Conservation (phyloP, 2,113 vertebrate species). For the Callorhinus ursinus region DNA sequence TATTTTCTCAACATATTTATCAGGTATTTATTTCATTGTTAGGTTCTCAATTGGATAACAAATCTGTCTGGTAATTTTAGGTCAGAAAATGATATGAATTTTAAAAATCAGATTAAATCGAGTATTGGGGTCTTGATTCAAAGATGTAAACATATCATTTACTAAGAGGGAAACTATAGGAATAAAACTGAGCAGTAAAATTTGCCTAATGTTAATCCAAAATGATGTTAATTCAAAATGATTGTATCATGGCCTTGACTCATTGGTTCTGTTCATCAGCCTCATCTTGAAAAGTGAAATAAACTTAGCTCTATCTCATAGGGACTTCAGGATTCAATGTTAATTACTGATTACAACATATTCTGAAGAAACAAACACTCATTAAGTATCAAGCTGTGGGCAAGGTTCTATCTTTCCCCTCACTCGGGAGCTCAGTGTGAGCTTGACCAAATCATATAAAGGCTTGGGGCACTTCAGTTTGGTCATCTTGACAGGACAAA, state of each 20-base stretch:
- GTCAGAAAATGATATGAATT: not conserved
- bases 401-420: not conserved
- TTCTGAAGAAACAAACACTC: conserved; percentile 32
- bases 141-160: not conserved
- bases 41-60: not conserved
- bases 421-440: not conserved
- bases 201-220: not conserved
- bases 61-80: not conserved
- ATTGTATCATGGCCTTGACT: not conserved
- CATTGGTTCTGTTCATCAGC: not conserved
- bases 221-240: not conserved
- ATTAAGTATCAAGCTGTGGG: conserved; percentile 13
- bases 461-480: not conserved
- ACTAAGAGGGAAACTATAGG: not conserved
- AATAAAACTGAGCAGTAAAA: not conserved
- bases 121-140: not conserved
- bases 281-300: not conserved
- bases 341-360: conserved; percentile 43
- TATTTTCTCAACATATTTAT: not conserved
- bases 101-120: not conserved
- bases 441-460: conserved; percentile 43
- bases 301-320: not conserved
- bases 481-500: not conserved
- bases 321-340: not conserved
- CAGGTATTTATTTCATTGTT: not conserved